Conservation (phyloP, 1,140 invertebrate genomes). For the Zaprionus camerounensis region DNA sequence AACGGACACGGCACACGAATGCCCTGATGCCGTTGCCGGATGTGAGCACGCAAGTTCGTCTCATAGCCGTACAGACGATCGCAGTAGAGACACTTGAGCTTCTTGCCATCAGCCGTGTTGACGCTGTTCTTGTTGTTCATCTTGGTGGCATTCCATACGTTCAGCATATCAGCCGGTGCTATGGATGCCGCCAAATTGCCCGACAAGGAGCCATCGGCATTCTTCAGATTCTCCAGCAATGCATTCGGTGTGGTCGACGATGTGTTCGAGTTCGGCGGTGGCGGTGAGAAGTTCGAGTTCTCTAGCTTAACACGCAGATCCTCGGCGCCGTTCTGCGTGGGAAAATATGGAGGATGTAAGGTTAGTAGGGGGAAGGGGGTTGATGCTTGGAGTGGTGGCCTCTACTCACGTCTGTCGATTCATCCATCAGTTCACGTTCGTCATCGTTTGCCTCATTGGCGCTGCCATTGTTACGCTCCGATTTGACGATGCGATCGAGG, state of each 20-base stretch:
- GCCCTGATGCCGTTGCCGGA: constrained; percentile 94
- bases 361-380: background rate
- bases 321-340: constrained; percentile 80
- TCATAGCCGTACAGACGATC: constrained; percentile 96
- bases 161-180: constrained; percentile 83
- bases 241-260: constrained; percentile 85
- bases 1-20: constrained; percentile 94
- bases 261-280: constrained; percentile 84
- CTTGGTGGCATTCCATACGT: constrained; percentile 84
- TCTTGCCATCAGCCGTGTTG: constrained; percentile 87
- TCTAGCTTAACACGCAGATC: constrained; percentile 87
- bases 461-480: constrained; percentile 83
- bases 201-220: constrained; percentile 82
- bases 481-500: constrained; percentile 80
- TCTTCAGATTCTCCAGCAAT: constrained; percentile 85
- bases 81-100: constrained; percentile 95
- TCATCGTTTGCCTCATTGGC: constrained; percentile 82
- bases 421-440: constrained; percentile 79
- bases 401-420: constrained; percentile 78
- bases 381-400: background rate
- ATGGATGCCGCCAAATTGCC: constrained; percentile 80
- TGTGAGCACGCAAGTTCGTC: constrained; percentile 95
- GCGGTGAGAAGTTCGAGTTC: constrained; percentile 85
- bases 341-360: background rate
- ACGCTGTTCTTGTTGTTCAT: constrained; percentile 84